phyloP scores from a whole-genome alignment of 2,888 invertebrate genomes.

The Phoenoteleia sp. region DNA sequence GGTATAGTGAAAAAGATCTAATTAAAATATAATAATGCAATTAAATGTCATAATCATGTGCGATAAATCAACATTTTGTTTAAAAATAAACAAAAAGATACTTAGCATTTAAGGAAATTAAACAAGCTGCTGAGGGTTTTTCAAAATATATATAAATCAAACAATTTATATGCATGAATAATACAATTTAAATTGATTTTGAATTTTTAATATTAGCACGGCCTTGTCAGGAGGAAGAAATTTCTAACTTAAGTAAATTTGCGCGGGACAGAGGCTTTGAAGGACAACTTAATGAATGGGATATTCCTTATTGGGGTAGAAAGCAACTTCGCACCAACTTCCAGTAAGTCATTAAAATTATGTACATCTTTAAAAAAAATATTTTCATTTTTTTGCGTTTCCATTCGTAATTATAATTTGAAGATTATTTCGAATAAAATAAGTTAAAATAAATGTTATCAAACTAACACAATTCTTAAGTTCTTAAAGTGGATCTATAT shows the following conservation, averaged over 20 bases:
- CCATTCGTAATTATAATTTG: no score
- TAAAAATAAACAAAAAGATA: not conserved
- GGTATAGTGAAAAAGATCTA: no score
- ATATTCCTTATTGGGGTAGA: constrained; percentile 95
- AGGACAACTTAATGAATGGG: constrained; percentile 91
- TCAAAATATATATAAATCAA: no score
- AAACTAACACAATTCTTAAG: no score
- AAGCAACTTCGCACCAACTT: constrained; percentile 91
- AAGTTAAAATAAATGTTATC: no score
- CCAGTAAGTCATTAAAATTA: constrained; percentile 86
- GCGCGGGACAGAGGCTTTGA: constrained; percentile 88
- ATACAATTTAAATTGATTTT: not conserved
- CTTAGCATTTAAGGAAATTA: no score
- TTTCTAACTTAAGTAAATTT: constrained; percentile 91
- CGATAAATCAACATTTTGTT: not conserved
- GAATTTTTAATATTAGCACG: constrained; percentile 87
- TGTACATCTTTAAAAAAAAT: no score
- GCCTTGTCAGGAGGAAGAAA: constrained; percentile 92
- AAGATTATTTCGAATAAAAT: no score
- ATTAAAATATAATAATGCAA: not conserved
- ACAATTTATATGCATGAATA: not conserved
- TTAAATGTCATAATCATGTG: not conserved
- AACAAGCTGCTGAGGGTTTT: no score
- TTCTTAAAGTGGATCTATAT: no score
- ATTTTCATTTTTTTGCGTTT: no score